A percentile compares a stretch with the other conserved stretches of the same genome.
Conservation (phyloP, 2,888 invertebrate genomes). For the Andricus curvator region DNA sequence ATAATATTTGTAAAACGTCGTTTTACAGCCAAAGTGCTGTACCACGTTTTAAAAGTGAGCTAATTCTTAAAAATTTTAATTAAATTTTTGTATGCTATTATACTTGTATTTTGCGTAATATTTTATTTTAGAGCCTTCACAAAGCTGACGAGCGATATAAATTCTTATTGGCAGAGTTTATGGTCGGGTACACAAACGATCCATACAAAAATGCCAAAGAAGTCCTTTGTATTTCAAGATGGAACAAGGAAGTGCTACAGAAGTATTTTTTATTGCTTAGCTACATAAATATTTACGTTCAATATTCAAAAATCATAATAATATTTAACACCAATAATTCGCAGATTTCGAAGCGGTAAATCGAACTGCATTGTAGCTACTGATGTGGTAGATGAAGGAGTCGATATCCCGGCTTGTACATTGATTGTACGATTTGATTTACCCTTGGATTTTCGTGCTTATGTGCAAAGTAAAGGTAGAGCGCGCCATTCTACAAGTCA, state of each 20-base stretch:
- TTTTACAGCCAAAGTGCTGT: slow-evolving; percentile 88
- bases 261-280: slow-evolving; percentile 69
- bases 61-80: slow-evolving; percentile 4
- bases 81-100: not conserved
- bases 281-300: too few species aligned
- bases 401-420: slow-evolving; percentile 91
- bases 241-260: slow-evolving; percentile 80
- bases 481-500: slow-evolving; percentile 85
- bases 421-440: slow-evolving; percentile 88
- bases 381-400: slow-evolving; percentile 93
- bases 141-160: slow-evolving; percentile 78
- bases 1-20: slow-evolving; percentile 87
- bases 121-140: slow-evolving; percentile 64
- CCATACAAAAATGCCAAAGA: slow-evolving; percentile 82
- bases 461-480: slow-evolving; percentile 94
- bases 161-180: slow-evolving; percentile 85
- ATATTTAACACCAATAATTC: slow-evolving; percentile 6
- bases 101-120: not conserved
- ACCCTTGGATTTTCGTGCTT: slow-evolving; percentile 87
- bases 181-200: slow-evolving; percentile 84
- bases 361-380: slow-evolving; percentile 86
- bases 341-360: slow-evolving; percentile 81
- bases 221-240: slow-evolving; percentile 79
- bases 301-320: slow-evolving; percentile 34
- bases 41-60: slow-evolving; percentile 82